Conservation (phyloP, 2,888 invertebrate species). For the Hypercompe scribonia region DNA sequence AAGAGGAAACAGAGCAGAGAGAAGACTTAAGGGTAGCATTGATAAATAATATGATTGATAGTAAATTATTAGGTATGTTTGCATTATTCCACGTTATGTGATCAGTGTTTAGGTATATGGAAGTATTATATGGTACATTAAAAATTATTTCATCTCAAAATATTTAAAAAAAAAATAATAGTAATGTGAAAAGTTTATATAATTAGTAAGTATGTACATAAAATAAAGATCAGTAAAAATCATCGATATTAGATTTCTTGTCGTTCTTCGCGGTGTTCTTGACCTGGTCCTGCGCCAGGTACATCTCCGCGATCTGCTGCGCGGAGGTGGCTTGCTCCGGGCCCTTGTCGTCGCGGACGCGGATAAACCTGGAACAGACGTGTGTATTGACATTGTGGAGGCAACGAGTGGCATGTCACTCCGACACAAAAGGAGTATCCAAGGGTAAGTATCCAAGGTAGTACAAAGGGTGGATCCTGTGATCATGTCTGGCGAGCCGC, state of each 20-base stretch:
- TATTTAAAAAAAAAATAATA: background rate
- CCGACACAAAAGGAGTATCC: too few relatives aligned
- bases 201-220: background rate
- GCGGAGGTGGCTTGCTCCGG: constrained; percentile 97
- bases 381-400: background rate
- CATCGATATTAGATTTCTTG: constrained; percentile 53
- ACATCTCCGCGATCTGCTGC: constrained; percentile 95
- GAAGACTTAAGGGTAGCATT: too few relatives aligned
- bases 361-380: constrained; percentile 88
- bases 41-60: too few relatives aligned
- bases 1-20: too few relatives aligned
- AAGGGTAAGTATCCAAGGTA: too few relatives aligned
- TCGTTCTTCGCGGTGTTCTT: constrained; percentile 48
- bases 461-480: too few relatives aligned
- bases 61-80: too few relatives aligned
- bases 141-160: background rate
- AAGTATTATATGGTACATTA: too few relatives aligned
- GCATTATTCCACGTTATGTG: too few relatives aligned
- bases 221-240: constrained; percentile 67
- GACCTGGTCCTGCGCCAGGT: constrained; percentile 96
- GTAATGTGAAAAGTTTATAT: background rate
- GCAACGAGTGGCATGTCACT: too few relatives aligned
- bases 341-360: constrained; percentile 96
- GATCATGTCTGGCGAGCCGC: too few relatives aligned
- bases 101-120: too few relatives aligned